Evolutionary conservation across 53 echinoderm and acorn worm genomes (phyloP).

Genomic region (Zoroaster sp.): DNA sequence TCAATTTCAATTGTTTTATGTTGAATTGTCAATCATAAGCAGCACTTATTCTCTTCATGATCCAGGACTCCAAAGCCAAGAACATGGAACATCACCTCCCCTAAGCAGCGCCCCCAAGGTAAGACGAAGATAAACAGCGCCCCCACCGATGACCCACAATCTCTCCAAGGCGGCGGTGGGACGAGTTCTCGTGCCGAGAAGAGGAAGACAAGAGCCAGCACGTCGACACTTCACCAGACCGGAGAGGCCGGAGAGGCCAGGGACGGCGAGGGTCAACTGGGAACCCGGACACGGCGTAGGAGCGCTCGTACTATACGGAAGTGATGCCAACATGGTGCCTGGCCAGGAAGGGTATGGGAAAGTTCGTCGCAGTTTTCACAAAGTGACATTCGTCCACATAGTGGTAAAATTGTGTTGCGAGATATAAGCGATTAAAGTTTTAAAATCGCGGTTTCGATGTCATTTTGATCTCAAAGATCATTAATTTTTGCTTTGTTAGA

Average conservation of each 20-base stretch:
- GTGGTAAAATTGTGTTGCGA: too few relatives aligned
- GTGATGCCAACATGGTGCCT: background rate
- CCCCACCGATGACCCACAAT: background rate
- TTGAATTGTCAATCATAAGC: too few relatives aligned
- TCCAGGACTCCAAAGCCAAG: slow-evolving; percentile 74
- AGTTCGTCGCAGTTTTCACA: too few relatives aligned
- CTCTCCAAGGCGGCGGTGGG: background rate
- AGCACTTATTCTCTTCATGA: background rate
- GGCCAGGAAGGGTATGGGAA: too few relatives aligned
- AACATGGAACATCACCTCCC: slow-evolving; percentile 73
- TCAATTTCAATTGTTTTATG: too few relatives aligned
- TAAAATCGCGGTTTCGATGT: too few relatives aligned
- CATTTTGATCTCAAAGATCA: too few relatives aligned
- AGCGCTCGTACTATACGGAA: background rate
- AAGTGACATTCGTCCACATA: too few relatives aligned
- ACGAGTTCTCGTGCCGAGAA: background rate
- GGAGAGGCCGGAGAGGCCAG: too few relatives aligned
- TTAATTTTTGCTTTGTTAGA: too few relatives aligned
- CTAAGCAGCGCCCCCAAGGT: background rate
- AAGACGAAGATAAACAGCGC: background rate
- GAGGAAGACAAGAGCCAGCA: background rate
- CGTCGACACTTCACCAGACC: background rate
- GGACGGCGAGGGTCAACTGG: background rate
- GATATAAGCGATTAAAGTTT: too few relatives aligned
- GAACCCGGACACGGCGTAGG: background rate